phyloP scores from a whole-genome alignment of 2,113 vertebrate genomes.

The Cebidichthys violaceus region DNA sequence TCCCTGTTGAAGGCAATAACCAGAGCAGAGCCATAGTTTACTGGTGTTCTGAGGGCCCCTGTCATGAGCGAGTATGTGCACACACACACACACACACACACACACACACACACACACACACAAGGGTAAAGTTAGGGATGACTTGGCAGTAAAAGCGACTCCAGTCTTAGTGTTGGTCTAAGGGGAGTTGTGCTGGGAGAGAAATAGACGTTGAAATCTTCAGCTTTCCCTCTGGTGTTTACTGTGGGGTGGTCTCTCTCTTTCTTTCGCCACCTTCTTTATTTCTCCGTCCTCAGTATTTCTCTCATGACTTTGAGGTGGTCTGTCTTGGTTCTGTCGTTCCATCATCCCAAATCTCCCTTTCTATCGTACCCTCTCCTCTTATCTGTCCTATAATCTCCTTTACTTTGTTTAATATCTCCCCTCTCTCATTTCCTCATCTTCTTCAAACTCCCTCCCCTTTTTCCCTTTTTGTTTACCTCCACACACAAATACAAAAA shows the following conservation, averaged over 20 bases:
- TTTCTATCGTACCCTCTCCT: slow-evolving; percentile 21
- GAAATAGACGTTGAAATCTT: slow-evolving; percentile 58
- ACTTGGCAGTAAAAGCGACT: slow-evolving; percentile 63
- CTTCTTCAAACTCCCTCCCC: slow-evolving; percentile 26
- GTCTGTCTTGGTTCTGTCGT: slow-evolving; percentile 47
- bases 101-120: slow-evolving; percentile 43
- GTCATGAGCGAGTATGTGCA: slow-evolving; percentile 48
- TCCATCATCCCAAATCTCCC: slow-evolving; percentile 16
- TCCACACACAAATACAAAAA: slow-evolving; percentile 53
- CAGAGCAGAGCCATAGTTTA: slow-evolving; percentile 59
- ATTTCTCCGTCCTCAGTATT: slow-evolving; percentile 47
- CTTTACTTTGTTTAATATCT: slow-evolving; percentile 43
- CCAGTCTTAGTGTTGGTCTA: slow-evolving; percentile 62
- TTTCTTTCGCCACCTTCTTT: slow-evolving; percentile 53
- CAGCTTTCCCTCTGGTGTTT: slow-evolving; percentile 59
- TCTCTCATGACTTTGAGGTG: slow-evolving; percentile 69
- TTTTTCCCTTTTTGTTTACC: slow-evolving; percentile 47
- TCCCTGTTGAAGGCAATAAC: slow-evolving; percentile 70
- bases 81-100: slow-evolving; percentile 44
- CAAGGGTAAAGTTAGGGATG: slow-evolving; percentile 56
- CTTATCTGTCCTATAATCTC: slow-evolving; percentile 52
- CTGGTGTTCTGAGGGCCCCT: slow-evolving; percentile 49
- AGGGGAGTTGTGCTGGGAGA: slow-evolving; percentile 61
- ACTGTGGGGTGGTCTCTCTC: slow-evolving; percentile 68
- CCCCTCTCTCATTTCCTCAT: slow-evolving; percentile 57